Percentiles rank a stretch among this genome's conserved stretches.
Evolutionary conservation across 2,113 vertebrate genomes (phyloP).

Genomic region (Phylloscopus trochiloides): DNA sequence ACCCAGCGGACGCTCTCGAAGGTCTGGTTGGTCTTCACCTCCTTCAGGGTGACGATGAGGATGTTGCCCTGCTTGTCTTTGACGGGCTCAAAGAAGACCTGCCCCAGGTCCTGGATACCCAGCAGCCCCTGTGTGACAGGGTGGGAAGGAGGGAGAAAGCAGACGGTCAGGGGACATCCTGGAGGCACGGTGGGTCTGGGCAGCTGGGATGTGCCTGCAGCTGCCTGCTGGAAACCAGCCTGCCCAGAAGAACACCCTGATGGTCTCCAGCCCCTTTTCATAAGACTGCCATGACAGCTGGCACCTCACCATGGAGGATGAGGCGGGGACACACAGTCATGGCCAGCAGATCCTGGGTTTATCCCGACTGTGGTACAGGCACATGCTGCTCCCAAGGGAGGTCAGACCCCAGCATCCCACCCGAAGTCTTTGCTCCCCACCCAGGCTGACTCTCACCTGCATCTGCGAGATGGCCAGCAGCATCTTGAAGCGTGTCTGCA

Average conservation of each 20-base stretch:
- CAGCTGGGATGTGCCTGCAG: not conserved
- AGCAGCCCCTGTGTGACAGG: constrained; percentile 72
- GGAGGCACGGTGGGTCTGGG: not conserved
- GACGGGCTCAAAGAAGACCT: constrained; percentile 87
- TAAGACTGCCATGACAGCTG: not conserved
- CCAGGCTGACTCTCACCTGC: constrained; percentile 73
- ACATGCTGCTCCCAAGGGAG: not conserved
- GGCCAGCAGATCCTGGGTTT: not conserved
- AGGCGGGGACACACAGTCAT: not conserved
- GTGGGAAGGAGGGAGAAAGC: not conserved
- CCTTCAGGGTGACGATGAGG: constrained; percentile 84
- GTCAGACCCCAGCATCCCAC: rapidly evolving
- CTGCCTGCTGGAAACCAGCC: not conserved
- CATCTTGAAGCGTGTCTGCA: constrained; percentile 89
- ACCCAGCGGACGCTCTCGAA: constrained; percentile 85
- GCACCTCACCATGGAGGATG: rapidly evolving
- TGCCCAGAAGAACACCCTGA: not conserved
- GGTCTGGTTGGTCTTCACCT: constrained; percentile 79
- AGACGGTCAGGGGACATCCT: not conserved
- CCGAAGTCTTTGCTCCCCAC: rapidly evolving
- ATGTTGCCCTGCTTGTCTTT: constrained; percentile 93
- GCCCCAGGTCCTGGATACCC: constrained; percentile 87
- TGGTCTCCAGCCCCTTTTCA: not conserved
- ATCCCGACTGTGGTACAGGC: rapidly evolving
- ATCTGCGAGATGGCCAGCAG: constrained; percentile 84